Evolutionary conservation across 2,113 vertebrate species (phyloP), one percentile per base, ranked within the genome.

Genomic region (Mastomys natalensis): DNA sequence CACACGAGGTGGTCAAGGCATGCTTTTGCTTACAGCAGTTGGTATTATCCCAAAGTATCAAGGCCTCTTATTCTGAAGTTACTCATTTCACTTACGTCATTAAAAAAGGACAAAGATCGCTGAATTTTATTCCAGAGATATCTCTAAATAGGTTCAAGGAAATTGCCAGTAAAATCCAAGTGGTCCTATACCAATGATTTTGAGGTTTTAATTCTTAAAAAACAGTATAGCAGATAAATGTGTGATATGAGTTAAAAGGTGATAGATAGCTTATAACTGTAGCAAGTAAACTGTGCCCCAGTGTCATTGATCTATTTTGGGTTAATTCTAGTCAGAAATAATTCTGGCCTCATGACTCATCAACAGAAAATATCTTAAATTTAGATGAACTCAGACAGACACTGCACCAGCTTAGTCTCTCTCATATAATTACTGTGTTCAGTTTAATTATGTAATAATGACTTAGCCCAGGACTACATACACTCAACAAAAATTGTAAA

Each of bases 281-380:
- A 78, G 80, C 73, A 89, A 74, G 12, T 37, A 48, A 62, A 80
- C 64, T 82, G 34, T 86, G 26, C 81, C 13, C 89, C 40, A 16
- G 11, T 92, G 43, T 73, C 77, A 92, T 37, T 95, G 68, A 9
- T 78, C 62, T 93, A 21, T 91, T 96, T 93, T 88, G 58, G 29
- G 73, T 94, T 93, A 82, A 92, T 43, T 96, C 91, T 48, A 45
- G 43, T 21, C 43, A 77, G 37, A 94, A 92, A 85, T 95, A 64
- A 96, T 97, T 95, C 91, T 94, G 37, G 40, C 80, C 51, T 78
- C 48, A 84, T 64, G n/a, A 81, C 78, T 93, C 24, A 90, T 82
- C n/a, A 89, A 81, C 40, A 48, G 51, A 68, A 86, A 81, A n/a
- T 55, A 77, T 24, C n/a, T 84, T 58, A 87, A 89, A 48, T 94